Conservation (phyloP, 2,797 vertebrate genomes). For the Brotula barbata region DNA sequence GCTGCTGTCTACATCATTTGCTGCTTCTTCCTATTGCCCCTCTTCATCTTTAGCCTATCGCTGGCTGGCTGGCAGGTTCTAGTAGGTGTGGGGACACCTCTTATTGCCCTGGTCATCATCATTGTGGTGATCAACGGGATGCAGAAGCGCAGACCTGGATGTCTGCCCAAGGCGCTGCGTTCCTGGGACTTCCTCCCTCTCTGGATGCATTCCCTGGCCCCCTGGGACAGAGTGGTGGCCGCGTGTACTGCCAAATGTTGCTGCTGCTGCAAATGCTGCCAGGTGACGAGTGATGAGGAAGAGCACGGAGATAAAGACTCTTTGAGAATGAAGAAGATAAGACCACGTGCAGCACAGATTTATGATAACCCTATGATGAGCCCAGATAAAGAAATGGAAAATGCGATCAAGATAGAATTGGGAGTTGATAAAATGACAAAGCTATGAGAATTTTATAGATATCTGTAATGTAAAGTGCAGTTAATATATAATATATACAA, state of each 20-base stretch:
- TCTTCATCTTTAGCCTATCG: slow-evolving; percentile 86
- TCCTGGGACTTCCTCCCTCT: slow-evolving; percentile 90
- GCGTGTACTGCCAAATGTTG: slow-evolving; percentile 75
- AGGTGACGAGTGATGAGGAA: slow-evolving; percentile 31
- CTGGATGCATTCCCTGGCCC: slow-evolving; percentile 88
- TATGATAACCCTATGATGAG: slow-evolving; percentile 70
- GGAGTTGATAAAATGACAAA: slow-evolving; percentile 50
- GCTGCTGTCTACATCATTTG: slow-evolving; percentile 84
- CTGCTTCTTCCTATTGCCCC: slow-evolving; percentile 86
- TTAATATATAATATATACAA: too few relatives aligned
- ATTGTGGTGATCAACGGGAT: slow-evolving; percentile 79
- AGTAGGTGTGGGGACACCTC: slow-evolving; percentile 83
- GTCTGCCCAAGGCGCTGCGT: slow-evolving; percentile 81
- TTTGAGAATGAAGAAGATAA: slow-evolving; percentile 11
- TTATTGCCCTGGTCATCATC: slow-evolving; percentile 70
- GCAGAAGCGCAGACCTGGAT: slow-evolving; percentile 77
- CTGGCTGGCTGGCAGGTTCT: slow-evolving; percentile 90
- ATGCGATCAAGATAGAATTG: slow-evolving; percentile 53
- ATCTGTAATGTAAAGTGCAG: not conserved
- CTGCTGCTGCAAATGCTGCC: slow-evolving; percentile 87
- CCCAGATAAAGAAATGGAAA: slow-evolving; percentile 53
- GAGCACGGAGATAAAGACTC: slow-evolving; percentile 15
- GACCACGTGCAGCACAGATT: slow-evolving; percentile 34
- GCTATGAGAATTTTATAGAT: slow-evolving; percentile 49
- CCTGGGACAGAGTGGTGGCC: slow-evolving; percentile 86